Conservation (phyloP, 2,113 vertebrate species). For the Vanacampus margaritifer region DNA sequence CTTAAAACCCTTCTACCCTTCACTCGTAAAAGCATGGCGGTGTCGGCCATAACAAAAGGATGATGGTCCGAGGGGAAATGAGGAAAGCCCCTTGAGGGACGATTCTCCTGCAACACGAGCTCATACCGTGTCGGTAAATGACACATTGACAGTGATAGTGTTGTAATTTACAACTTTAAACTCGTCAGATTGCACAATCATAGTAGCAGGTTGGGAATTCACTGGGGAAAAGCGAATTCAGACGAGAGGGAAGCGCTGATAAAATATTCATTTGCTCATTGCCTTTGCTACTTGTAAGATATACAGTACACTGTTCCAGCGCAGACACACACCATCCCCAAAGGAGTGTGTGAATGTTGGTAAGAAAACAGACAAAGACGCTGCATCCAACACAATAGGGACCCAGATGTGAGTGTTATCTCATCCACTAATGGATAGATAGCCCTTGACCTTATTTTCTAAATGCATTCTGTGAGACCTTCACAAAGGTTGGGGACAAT, state of each 20-base stretch:
- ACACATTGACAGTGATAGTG: constrained; percentile 38
- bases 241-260: constrained; percentile 33
- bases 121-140: constrained; percentile 30
- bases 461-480: background rate
- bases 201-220: constrained; percentile 7
- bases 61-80: constrained; percentile 42
- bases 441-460: constrained; percentile 2
- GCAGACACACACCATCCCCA: constrained; percentile 23
- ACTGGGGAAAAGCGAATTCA: constrained; percentile 12
- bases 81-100: constrained; percentile 44
- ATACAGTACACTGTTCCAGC: constrained; percentile 21
- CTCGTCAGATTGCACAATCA: constrained; percentile 18
- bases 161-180: constrained; percentile 39
- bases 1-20: constrained; percentile 23
- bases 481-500: constrained; percentile 1
- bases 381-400: background rate
- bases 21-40: constrained; percentile 41
- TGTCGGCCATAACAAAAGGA: constrained; percentile 56
- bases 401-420: constrained; percentile 12
- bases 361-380: constrained; percentile 3
- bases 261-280: constrained; percentile 46
- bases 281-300: constrained; percentile 40
- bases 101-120: constrained; percentile 34
- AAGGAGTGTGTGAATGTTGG: background rate
- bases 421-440: background rate